A percentile compares a stretch with the other conserved stretches of the same genome.
These are phyloP conservation scores for Muschampia plurimacula DNA, from an alignment of 2,888 invertebrate species.

Conservation along the genomic window DNA sequence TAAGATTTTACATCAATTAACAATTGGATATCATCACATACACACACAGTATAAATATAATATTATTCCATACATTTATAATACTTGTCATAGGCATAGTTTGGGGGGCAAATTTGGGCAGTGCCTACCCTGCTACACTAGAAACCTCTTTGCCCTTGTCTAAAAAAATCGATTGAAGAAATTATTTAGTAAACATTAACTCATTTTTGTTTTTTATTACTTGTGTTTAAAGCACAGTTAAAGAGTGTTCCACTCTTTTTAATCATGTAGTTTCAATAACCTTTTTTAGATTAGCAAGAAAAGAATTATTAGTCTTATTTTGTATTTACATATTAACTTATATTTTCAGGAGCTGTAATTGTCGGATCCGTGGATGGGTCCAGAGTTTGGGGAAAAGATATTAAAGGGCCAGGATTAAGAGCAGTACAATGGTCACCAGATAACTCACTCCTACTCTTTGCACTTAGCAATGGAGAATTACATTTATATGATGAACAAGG, in stretches of 20 bases:
- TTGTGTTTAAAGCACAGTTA: no score
- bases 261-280: no score
- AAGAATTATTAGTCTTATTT: neutral
- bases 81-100: no score
- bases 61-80: no score
- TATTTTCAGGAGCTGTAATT: slow-evolving; percentile 91
- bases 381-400: slow-evolving; percentile 98
- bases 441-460: slow-evolving; percentile 95
- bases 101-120: no score
- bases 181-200: no score
- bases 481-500: slow-evolving; percentile 98
- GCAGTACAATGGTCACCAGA: slow-evolving; percentile 99
- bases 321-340: neutral
- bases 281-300: neutral
- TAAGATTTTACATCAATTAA: neutral
- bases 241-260: no score
- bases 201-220: no score
- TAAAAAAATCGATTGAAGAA: no score
- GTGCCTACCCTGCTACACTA: no score
- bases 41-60: neutral
- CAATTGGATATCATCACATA: neutral
- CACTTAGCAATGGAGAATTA: slow-evolving; percentile 95
- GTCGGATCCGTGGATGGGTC: slow-evolving; percentile 99
- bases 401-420: slow-evolving; percentile 93
- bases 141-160: no score